Conservation (phyloP, 2,888 invertebrate genomes). For the Sphecodes monilicornis region DNA sequence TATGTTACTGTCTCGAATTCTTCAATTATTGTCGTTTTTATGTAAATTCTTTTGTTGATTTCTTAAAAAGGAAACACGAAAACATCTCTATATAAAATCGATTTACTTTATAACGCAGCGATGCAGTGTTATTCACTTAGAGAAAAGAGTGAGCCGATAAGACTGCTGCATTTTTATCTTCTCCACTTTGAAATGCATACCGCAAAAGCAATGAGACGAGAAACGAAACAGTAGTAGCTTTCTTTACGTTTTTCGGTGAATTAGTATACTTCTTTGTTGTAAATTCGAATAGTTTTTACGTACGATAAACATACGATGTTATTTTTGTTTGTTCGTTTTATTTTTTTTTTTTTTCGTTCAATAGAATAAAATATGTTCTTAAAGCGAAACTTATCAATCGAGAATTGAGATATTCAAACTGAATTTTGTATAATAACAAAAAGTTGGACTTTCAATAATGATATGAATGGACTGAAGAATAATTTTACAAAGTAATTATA, state of each 20-base stretch:
- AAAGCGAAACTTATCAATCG: constrained; percentile 43
- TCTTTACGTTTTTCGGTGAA: constrained; percentile 28
- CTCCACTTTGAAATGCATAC: constrained; percentile 23
- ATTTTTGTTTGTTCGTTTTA: not conserved
- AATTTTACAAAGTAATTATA: constrained; percentile 60
- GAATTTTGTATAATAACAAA: constrained; percentile 43
- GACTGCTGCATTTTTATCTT: constrained; percentile 62
- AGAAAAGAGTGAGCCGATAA: constrained; percentile 43
- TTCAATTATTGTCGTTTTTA: constrained; percentile 19
- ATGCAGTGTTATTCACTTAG: constrained; percentile 53
- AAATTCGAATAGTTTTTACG: constrained; percentile 5
- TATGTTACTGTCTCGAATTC: constrained; percentile 26
- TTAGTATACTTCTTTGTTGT: constrained; percentile 16
- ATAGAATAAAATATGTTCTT: constrained; percentile 42
- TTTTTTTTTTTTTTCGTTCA: constrained; percentile 14
- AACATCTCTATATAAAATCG: constrained; percentile 34
- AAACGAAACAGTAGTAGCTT: not conserved
- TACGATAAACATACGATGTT: constrained; percentile 10
- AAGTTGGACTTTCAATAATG: constrained; percentile 48
- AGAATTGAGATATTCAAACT: constrained; percentile 41
- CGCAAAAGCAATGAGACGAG: constrained; percentile 15
- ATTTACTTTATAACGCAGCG: constrained; percentile 45
- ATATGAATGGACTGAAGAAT: constrained; percentile 53
- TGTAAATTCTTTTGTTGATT: constrained; percentile 30
- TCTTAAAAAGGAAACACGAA: constrained; percentile 5